Evolutionary conservation across 2,113 vertebrate species (phyloP).

Genomic region (Chaetorhynchus papuensis): DNA sequence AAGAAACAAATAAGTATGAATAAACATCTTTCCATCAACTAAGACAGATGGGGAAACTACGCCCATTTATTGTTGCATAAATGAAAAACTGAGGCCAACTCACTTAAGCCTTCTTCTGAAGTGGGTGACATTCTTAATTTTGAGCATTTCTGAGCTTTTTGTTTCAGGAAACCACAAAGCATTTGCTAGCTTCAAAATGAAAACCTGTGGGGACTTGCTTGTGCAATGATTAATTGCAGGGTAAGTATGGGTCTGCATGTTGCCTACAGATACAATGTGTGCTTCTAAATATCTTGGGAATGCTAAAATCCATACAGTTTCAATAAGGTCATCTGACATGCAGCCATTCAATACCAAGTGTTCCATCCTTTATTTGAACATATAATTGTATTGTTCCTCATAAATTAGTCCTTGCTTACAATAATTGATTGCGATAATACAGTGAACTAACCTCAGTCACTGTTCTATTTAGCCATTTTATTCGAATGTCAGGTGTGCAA

Average conservation of each 20-base stretch:
- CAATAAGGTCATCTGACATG: background rate
- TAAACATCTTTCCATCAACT: background rate
- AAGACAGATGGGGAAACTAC: background rate
- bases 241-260: background rate
- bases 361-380: background rate
- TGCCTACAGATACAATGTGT: background rate
- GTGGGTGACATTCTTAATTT: background rate
- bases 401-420: background rate
- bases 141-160: background rate
- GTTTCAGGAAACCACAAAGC: background rate
- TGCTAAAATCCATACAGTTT: background rate
- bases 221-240: background rate
- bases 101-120: background rate
- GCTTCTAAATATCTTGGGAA: background rate
- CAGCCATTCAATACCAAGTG: background rate
- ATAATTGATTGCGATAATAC: background rate
- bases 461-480: background rate
- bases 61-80: background rate
- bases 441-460: background rate
- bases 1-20: background rate
- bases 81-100: background rate
- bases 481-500: background rate
- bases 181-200: background rate
- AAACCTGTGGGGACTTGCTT: background rate
- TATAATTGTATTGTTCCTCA: background rate